Conservation (phyloP, 1,140 invertebrate species). For the Orchesella cincta region DNA sequence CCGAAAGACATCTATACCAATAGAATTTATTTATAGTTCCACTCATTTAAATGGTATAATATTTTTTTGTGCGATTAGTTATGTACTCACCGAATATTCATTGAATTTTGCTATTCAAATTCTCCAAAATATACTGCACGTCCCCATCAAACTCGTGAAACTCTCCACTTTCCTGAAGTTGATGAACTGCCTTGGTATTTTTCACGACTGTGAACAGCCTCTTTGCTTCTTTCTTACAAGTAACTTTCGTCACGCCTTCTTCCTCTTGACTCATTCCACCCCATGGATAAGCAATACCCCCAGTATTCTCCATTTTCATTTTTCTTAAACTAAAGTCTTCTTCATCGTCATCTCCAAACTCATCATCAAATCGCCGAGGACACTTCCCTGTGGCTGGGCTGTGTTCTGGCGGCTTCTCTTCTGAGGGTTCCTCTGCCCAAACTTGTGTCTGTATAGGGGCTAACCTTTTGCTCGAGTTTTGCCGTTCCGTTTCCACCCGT, state of each 20-base stretch:
- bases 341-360: slow-evolving; percentile 34
- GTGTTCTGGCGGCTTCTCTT: slow-evolving; percentile 14
- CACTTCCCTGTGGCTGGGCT: too few species aligned
- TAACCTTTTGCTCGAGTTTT: slow-evolving; percentile 63
- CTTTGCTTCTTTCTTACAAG: too few species aligned
- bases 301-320: slow-evolving; percentile 68
- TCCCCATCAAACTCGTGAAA: slow-evolving; percentile 98
- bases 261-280: too few species aligned
- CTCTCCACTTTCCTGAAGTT: slow-evolving; percentile 95
- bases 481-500: slow-evolving; percentile 32
- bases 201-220: too few species aligned
- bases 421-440: slow-evolving; percentile 45
- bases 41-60: too few species aligned
- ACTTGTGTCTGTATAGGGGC: slow-evolving; percentile 82
- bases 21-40: too few species aligned
- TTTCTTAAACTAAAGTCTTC: slow-evolving; percentile 27
- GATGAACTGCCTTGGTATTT: slow-evolving; percentile 97
- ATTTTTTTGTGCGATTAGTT: too few species aligned
- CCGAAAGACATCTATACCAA: too few species aligned
- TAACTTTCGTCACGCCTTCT: too few species aligned
- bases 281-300: too few species aligned
- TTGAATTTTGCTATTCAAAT: slow-evolving; percentile 83
- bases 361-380: slow-evolving; percentile 42
- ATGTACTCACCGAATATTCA: slow-evolving; percentile 83
- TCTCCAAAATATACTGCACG: slow-evolving; percentile 92